phyloP scores from a whole-genome alignment of 2,888 invertebrate species.

The Agonopterix heracliana region DNA sequence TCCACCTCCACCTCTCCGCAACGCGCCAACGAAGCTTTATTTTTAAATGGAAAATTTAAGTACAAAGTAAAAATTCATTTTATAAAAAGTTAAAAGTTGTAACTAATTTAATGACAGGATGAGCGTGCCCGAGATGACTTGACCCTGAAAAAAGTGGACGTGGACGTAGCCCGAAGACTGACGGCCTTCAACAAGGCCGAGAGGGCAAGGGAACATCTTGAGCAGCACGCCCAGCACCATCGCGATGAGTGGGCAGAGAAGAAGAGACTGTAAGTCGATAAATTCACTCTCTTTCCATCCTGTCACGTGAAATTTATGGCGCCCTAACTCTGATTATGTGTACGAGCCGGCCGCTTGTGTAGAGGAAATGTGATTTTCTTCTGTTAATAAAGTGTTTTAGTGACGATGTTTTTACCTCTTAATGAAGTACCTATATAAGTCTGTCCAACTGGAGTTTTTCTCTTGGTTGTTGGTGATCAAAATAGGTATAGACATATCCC shows the following conservation, averaged over 20 bases:
- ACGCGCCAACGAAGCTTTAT: too few species aligned
- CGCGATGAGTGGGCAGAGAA: conserved; percentile 60
- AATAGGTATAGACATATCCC: too few species aligned
- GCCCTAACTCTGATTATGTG: conserved; percentile 21
- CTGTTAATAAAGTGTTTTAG: conserved; percentile 5
- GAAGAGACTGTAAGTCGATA: conserved; percentile 42
- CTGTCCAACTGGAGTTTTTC: too few species aligned
- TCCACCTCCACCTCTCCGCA: too few species aligned
- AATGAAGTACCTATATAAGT: too few species aligned
- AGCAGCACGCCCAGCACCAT: conserved; percentile 43
- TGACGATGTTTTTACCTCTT: background rate
- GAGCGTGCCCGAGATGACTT: conserved; percentile 59
- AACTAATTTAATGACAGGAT: conserved; percentile 31
- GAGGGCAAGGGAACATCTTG: conserved; percentile 49
- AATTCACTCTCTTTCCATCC: too few species aligned
- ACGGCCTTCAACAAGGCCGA: conserved; percentile 48
- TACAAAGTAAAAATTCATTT: too few species aligned
- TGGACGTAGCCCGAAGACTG: conserved; percentile 47
- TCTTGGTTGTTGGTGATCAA: too few species aligned
- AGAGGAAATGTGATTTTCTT: background rate
- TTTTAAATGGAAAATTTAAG: too few species aligned
- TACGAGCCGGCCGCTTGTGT: conserved; percentile 5
- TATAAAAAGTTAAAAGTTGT: too few species aligned
- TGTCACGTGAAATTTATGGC: conserved; percentile 20
- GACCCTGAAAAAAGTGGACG: conserved; percentile 52